These are phyloP conservation scores for Cheilosia vernalis DNA, from an alignment of 2,888 invertebrate species.

Conservation along the genomic window DNA sequence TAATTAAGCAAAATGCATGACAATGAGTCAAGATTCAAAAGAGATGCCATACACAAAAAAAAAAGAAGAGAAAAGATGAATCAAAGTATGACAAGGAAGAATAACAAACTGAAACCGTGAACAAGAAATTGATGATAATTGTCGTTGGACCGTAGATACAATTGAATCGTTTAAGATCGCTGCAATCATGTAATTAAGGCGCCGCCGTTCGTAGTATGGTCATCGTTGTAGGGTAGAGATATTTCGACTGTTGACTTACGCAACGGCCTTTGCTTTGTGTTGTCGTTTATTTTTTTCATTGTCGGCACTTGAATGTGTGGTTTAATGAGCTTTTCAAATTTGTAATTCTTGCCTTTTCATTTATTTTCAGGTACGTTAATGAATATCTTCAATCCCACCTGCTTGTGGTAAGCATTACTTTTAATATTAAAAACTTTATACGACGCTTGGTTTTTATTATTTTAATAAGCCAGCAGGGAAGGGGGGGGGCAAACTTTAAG, in stretches of 20 bases:
- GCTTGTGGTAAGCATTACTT: constrained; percentile 5
- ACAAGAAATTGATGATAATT: constrained; percentile 70
- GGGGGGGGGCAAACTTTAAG: no score
- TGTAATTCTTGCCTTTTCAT: constrained; percentile 6
- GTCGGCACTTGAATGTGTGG: no score
- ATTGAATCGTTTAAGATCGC: constrained; percentile 66
- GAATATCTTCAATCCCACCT: neutral
- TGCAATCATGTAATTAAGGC: constrained; percentile 63
- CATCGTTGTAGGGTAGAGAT: neutral
- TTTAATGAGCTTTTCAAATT: neutral
- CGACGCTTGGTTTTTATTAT: neutral
- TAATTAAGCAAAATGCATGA: constrained; percentile 70
- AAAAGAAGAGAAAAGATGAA: neutral
- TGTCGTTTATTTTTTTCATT: neutral
- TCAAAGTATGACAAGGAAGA: constrained; percentile 33
- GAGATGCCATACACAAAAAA: constrained; percentile 27
- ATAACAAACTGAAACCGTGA: constrained; percentile 64
- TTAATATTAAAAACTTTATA: constrained; percentile 3
- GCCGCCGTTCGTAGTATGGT: constrained; percentile 10
- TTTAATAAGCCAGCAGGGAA: no score
- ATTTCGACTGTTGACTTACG: neutral
- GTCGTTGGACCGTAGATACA: constrained; percentile 28
- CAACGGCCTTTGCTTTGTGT: neutral
- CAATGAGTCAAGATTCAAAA: constrained; percentile 61
- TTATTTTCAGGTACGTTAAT: constrained; percentile 17